These are phyloP conservation scores for Argyra leucocephala DNA, from an alignment of 2,888 invertebrate species.

Conservation along the genomic window DNA sequence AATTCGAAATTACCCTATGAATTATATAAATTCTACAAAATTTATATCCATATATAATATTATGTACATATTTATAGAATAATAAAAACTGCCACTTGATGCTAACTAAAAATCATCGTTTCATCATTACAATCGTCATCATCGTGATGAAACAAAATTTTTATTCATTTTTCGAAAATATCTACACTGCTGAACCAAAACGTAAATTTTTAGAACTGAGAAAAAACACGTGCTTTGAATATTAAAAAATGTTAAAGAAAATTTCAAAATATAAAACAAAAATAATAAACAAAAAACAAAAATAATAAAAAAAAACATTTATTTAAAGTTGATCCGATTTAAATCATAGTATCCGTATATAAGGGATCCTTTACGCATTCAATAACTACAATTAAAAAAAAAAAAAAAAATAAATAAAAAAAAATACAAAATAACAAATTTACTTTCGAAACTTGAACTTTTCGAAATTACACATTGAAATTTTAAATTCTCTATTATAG, in stretches of 20 bases:
- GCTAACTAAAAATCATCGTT: not conserved
- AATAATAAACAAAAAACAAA: too few relatives aligned
- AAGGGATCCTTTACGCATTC: not conserved
- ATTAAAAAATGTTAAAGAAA: not conserved
- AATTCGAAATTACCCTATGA: too few relatives aligned
- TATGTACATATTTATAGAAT: not conserved
- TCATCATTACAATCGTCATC: too few relatives aligned
- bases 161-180: too few relatives aligned
- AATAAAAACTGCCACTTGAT: slow-evolving; percentile 1
- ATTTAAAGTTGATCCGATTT: not conserved
- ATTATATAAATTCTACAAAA: too few relatives aligned
- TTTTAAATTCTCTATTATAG: too few relatives aligned
- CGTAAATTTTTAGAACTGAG: too few relatives aligned
- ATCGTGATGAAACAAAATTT: too few relatives aligned
- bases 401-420: not conserved
- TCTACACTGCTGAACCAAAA: too few relatives aligned
- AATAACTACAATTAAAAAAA: not conserved
- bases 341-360: not conserved
- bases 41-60: too few relatives aligned
- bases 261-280: too few relatives aligned
- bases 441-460: not conserved
- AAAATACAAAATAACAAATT: not conserved
- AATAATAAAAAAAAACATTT: not conserved
- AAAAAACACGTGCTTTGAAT: not conserved
- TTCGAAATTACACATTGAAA: too few relatives aligned